These are phyloP conservation scores for Drosophila murphyi DNA, from an alignment of 1,140 invertebrate genomes.

Conservation along the genomic window DNA sequence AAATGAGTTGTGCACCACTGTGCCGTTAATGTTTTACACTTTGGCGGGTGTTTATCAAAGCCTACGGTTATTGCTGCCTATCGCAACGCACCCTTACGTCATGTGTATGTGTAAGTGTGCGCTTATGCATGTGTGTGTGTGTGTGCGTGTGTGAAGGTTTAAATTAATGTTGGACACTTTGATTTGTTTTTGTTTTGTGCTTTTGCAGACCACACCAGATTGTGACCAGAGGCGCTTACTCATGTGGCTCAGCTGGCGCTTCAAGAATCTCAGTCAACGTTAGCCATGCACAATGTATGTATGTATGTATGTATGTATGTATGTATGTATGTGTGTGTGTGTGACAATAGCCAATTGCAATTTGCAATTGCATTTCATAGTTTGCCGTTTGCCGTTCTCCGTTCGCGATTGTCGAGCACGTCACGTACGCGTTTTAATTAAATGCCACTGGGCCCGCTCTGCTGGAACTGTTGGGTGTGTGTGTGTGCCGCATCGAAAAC, in stretches of 20 bases:
- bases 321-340: no score
- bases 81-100: conserved; percentile 37
- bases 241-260: background rate
- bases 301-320: no score
- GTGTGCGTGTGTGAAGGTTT: conserved; percentile 21
- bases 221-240: conserved; percentile 9
- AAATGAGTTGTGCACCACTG: conserved; percentile 27
- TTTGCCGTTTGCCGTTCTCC: background rate
- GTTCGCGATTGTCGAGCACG: conserved; percentile 34
- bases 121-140: conserved; percentile 3
- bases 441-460: conserved; percentile 43
- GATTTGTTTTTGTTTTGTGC: conserved; percentile 34
- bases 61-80: conserved; percentile 49
- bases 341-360: conserved; percentile 21
- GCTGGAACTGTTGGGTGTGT: conserved; percentile 8
- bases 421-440: conserved; percentile 62
- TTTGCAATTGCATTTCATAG: conserved; percentile 30
- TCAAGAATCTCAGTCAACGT: conserved; percentile 14
- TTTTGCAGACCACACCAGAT: conserved; percentile 8
- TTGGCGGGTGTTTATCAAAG: conserved; percentile 54
- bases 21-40: conserved; percentile 49
- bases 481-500: conserved; percentile 44
- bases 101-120: conserved; percentile 25
- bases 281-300: background rate
- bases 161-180: conserved; percentile 34